Base-by-base conservation (phyloP, 2,113 vertebrate species). In the Turnix velox region DNA sequence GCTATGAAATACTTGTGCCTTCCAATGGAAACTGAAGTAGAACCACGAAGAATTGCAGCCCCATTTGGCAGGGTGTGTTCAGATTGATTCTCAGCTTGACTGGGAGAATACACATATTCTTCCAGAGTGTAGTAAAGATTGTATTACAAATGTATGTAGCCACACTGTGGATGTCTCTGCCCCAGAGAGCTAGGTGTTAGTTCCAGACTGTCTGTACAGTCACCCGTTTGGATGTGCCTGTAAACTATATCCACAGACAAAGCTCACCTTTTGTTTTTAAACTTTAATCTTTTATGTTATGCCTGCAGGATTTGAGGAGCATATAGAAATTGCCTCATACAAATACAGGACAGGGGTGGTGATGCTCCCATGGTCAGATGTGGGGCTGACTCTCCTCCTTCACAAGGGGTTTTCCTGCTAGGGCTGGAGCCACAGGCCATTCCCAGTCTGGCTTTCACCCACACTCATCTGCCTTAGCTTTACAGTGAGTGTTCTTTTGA, bases 1-100 rank as follows among this genome's bases (percentile, higher is more conserved):
- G 8, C 78, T 67, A 48, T 79, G 62, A 67, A 94, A 87, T 72
- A 18, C 22, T 71, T 46, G n/a, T 57, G 48, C 78, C 43, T 91
- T 84, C 74, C 45, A 51, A 15, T 25, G 39, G 46, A 81, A 94
- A 63, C 0, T 39, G 52, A 81, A 91, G n/a, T 15, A 87, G 42
- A 89, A 78, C 13, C 69, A 49, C n/a, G 62, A 87, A 91, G 48
- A 82, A 75, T 35, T 63, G 9, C 46, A 45, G 20, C n/a, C 16
- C 8, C 18, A 30, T 62, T 87, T 49, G 43, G 24, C 42, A 30
- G 31, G 7, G 14, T 39, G 14, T 39, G 12, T 68, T 80, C 52
- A 79, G 33, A 59, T 12, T 12, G 19, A 90, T 46, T 78, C 74
- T 78, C 15, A 75, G 74, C 48, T 54, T 69, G 19, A 14, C 12